Evolutionary conservation across 2,113 vertebrate species (phyloP), one percentile per base, ranked within the genome.

Genomic region (Dendropsophus ebraccatus): DNA sequence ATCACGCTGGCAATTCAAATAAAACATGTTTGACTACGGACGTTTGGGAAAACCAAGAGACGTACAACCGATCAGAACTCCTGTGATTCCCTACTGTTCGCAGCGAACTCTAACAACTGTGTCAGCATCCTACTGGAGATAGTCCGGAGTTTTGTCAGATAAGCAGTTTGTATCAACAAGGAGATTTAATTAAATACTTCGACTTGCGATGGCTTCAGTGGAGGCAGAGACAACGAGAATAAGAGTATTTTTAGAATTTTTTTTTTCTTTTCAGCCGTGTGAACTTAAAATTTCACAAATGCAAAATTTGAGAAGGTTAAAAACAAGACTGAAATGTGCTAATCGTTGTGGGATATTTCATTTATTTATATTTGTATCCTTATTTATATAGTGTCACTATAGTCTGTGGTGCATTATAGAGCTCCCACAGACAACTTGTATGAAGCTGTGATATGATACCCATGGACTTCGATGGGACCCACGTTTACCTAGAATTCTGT

Each of bases 11-110:
- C 96, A 95, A 92, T 94, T 96, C 94, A 96, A 97, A 97, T 96
- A 97, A 93, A 96, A 95, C 90, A 92, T 94, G 94, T 97, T 97
- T 97, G 95, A 97, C 97, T 96, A 96, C 93, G 95, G 97, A 94
- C 95, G 12, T 96, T 96, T 93, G 96, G 96, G 96, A 97, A 96
- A 70, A 97, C 95, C 91, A 94, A 95, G 94, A 93, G 94, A 94
- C 93, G 94, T 92, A 91, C 93, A 89, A 91, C 88, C 90, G 93
- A 94, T 92, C 93, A 91, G 90, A 94, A 93, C 94, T 90, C 91
- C 91, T 91, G 87, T 32, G 92, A 91, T 91, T 90, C 94, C 94
- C 94, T 91, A 86, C 93, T 62, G 91, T 91, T 92, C 91, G 88
- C 91, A 94, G 93, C 92, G 93, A 92, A 92, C 90, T 92, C 91